Percentiles rank a stretch among this genome's conserved stretches.
Conservation (phyloP, 1,140 invertebrate species). For the Papilio polyxenes region DNA sequence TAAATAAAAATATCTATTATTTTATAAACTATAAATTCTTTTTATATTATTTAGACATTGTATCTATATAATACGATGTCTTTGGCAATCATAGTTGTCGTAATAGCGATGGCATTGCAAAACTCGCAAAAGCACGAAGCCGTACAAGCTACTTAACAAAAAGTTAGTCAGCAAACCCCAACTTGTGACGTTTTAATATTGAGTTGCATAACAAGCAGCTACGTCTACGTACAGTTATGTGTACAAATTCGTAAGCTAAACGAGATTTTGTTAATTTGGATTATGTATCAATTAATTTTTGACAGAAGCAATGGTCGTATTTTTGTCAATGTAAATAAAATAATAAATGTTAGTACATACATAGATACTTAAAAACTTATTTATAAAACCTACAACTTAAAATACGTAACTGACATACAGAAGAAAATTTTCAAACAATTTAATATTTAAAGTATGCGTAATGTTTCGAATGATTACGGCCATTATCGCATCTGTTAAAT, state of each 20-base stretch:
- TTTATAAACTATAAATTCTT: neutral
- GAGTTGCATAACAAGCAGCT: neutral
- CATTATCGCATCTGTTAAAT: slow-evolving; percentile 27
- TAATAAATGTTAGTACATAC: too few relatives aligned
- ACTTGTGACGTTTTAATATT: slow-evolving; percentile 1
- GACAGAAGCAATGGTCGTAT: too few relatives aligned
- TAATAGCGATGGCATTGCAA: slow-evolving; percentile 1
- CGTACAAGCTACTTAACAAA: neutral
- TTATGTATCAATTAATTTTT: neutral
- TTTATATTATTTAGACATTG: neutral
- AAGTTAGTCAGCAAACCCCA: slow-evolving; percentile 7
- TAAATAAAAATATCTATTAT: neutral
- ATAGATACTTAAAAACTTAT: neutral
- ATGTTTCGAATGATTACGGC: neutral
- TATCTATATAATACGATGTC: neutral
- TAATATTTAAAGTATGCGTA: neutral
- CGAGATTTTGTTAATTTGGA: neutral
- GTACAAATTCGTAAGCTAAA: neutral
- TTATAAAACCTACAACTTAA: neutral
- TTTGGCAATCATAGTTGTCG: slow-evolving; percentile 5
- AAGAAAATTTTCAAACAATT: neutral
- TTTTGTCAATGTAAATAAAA: too few relatives aligned
- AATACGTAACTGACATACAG: neutral
- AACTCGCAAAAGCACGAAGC: slow-evolving; percentile 26
- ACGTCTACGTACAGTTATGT: neutral